Conservation (phyloP, 1,140 invertebrate species). For the Drosophila kepulauana region DNA sequence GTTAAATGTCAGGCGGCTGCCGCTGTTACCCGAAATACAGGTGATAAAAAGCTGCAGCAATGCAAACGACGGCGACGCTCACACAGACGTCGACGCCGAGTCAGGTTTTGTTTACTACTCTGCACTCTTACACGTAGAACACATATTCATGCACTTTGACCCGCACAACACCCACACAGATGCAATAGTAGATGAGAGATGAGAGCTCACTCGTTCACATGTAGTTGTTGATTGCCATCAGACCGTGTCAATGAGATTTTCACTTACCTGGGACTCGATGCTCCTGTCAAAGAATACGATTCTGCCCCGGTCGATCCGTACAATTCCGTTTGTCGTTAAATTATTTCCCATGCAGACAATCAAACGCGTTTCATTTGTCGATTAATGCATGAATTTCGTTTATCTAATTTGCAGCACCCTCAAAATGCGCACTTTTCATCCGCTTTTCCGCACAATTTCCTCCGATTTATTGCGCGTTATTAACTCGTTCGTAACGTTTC, state of each 20-base stretch:
- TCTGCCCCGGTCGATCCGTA: conserved; percentile 55
- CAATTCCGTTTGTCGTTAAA: conserved; percentile 41
- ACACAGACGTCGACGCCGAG: conserved; percentile 10
- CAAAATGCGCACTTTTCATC: conserved; percentile 12
- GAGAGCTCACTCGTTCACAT: background rate
- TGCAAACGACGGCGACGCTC: background rate
- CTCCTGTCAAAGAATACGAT: conserved; percentile 49
- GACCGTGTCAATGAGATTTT: conserved; percentile 11
- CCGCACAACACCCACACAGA: conserved; percentile 15
- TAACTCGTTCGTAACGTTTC: background rate
- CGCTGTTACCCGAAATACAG: background rate
- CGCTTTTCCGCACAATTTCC: background rate
- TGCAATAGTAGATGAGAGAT: background rate
- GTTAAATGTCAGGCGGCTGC: background rate
- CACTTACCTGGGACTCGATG: conserved; percentile 53
- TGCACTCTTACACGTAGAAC: conserved; percentile 1
- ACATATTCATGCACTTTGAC: background rate
- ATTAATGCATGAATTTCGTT: conserved; percentile 10
- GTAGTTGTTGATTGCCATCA: background rate
- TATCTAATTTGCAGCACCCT: background rate
- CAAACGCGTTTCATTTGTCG: conserved; percentile 11
- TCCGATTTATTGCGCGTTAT: background rate
- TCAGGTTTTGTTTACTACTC: conserved; percentile 12
- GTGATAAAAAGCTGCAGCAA: background rate
- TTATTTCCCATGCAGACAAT: conserved; percentile 65